These are phyloP conservation scores for Burhinus oedicnemus DNA, from an alignment of 2,113 vertebrate species.

Conservation along the genomic window DNA sequence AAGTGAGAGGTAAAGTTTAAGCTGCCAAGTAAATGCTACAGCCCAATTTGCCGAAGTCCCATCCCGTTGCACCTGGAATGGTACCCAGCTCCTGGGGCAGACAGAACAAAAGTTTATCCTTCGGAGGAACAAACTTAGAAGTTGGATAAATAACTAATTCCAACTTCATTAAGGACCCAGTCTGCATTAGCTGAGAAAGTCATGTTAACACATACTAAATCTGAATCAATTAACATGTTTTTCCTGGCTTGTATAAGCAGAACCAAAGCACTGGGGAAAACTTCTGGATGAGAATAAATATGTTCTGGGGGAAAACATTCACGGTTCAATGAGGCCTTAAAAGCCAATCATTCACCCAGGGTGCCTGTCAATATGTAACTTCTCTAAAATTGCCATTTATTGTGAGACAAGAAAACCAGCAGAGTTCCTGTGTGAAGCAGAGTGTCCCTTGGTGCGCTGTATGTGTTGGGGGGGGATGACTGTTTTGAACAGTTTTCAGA, in stretches of 20 bases:
- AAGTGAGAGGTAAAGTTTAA: background rate
- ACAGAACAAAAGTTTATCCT: background rate
- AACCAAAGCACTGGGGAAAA: constrained; percentile 1
- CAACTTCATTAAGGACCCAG: background rate
- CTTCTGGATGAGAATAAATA: background rate
- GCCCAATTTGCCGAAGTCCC: background rate
- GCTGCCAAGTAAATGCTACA: background rate
- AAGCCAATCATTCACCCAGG: background rate
- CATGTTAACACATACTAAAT: constrained; percentile 1
- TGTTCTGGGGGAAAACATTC: background rate
- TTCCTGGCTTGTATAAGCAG: background rate
- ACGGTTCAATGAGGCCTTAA: background rate
- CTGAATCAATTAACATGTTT: background rate
- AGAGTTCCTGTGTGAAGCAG: background rate
- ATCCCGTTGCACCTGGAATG: background rate
- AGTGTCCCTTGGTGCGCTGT: background rate
- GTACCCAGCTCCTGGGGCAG: background rate
- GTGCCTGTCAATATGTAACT: background rate
- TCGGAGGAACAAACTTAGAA: background rate
- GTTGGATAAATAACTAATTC: background rate
- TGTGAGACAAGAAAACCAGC: background rate
- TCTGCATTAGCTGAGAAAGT: background rate
- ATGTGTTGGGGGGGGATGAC: background rate
- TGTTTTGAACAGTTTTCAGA: background rate
- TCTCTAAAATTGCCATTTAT: background rate